These are phyloP conservation scores for Therioaphis trifolii DNA, from an alignment of 2,888 invertebrate species.

Conservation along the genomic window DNA sequence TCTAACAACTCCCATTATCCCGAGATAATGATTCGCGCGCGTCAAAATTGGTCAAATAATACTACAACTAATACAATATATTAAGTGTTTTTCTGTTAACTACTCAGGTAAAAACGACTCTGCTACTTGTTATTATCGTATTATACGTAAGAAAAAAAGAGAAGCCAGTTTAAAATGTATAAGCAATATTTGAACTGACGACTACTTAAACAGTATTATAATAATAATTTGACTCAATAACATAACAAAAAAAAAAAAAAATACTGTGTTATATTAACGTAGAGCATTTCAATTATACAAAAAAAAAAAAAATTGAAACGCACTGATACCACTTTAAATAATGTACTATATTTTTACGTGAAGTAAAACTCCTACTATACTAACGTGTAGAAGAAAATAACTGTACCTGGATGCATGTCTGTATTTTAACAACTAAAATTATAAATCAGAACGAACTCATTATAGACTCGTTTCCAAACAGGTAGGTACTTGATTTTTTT, in stretches of 20 bases:
- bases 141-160: too few species aligned
- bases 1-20: slow-evolving; percentile 3
- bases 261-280: too few species aligned
- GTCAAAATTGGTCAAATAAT: slow-evolving; percentile 4
- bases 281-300: too few species aligned
- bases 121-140: too few species aligned
- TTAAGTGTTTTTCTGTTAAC: background rate
- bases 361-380: too few species aligned
- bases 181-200: too few species aligned
- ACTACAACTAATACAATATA: background rate
- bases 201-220: too few species aligned
- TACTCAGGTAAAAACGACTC: background rate
- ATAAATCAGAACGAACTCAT: background rate
- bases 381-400: background rate
- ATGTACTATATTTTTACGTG: too few species aligned
- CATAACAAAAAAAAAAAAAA: too few species aligned
- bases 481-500: slow-evolving; percentile 8
- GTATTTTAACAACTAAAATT: background rate
- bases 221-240: too few species aligned
- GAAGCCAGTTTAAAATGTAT: too few species aligned
- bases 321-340: too few species aligned
- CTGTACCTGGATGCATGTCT: background rate
- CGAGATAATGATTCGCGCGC: background rate
- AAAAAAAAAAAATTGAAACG: background rate
- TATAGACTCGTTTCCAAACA: slow-evolving; percentile 23